phyloP scores from a whole-genome alignment of 2,113 vertebrate species.

The Globicephala melas region DNA sequence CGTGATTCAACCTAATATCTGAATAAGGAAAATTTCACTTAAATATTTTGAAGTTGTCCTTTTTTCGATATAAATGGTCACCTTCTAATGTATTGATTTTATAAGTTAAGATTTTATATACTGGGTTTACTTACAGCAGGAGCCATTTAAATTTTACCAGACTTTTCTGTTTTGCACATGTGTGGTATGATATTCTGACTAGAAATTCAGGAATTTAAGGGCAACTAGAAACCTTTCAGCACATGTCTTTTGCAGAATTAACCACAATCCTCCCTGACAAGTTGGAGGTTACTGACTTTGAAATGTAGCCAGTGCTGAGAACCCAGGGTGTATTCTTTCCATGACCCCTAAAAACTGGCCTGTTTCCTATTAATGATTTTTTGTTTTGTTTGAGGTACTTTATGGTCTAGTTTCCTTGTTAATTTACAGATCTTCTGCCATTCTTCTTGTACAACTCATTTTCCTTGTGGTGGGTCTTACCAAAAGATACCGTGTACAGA shows the following conservation, averaged over 20 bases:
- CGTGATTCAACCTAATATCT: not conserved
- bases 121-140: not conserved
- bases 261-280: constrained; percentile 67
- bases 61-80: not conserved
- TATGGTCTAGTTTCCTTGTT: constrained; percentile 50
- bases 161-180: constrained; percentile 48
- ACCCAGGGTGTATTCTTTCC: constrained; percentile 20
- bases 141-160: not conserved
- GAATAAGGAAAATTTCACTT: not conserved
- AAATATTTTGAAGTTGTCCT: not conserved
- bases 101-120: not conserved
- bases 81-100: constrained; percentile 2
- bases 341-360: constrained; percentile 58
- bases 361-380: constrained; percentile 66
- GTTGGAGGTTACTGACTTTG: constrained; percentile 64
- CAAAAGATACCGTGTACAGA: not conserved
- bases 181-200: constrained; percentile 35
- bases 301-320: constrained; percentile 57
- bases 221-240: constrained; percentile 62
- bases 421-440: constrained; percentile 56
- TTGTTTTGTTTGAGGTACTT: constrained; percentile 30
- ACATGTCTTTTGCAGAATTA: constrained; percentile 53
- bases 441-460: constrained; percentile 39
- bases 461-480: constrained; percentile 70
- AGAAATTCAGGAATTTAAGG: constrained; percentile 65